Percentiles rank a stretch among this genome's conserved stretches.
phyloP scores from a whole-genome alignment of 2,888 invertebrate species.

The Ophion slaviceki region DNA sequence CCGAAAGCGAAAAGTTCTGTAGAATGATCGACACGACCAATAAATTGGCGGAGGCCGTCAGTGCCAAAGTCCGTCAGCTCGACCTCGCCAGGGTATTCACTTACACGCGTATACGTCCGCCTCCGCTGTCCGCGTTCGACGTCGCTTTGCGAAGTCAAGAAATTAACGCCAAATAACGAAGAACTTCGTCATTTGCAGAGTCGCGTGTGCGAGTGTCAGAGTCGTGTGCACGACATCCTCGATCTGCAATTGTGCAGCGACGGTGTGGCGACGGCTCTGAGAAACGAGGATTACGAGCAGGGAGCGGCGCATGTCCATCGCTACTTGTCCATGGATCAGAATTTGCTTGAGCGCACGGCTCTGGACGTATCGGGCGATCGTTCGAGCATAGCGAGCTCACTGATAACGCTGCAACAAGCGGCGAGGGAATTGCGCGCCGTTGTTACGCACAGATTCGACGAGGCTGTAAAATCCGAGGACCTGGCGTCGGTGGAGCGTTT shows the following conservation, averaged over 20 bases:
- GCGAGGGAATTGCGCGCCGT: constrained; percentile 89
- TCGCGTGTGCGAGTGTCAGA: constrained; percentile 96
- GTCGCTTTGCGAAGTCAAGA: not conserved
- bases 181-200: constrained; percentile 85
- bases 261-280: constrained; percentile 97
- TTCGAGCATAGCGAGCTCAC: constrained; percentile 89
- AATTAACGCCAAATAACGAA: not conserved
- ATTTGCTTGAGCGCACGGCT: constrained; percentile 90
- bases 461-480: constrained; percentile 95
- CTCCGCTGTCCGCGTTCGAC: not conserved
- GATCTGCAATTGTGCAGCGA: constrained; percentile 98
- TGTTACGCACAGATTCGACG: constrained; percentile 93
- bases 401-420: constrained; percentile 90
- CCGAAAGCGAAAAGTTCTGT: constrained; percentile 92
- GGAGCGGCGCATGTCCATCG: constrained; percentile 98
- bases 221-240: constrained; percentile 96
- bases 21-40: constrained; percentile 95
- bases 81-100: constrained; percentile 93
- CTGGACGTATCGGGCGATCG: constrained; percentile 90
- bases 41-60: constrained; percentile 95
- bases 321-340: constrained; percentile 96
- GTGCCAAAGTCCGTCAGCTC: constrained; percentile 96
- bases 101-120: not conserved
- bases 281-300: constrained; percentile 98
- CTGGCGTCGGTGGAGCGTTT: constrained; percentile 96